phyloP scores from a whole-genome alignment of 1,140 invertebrate species.

The Neodiprion lecontei region DNA sequence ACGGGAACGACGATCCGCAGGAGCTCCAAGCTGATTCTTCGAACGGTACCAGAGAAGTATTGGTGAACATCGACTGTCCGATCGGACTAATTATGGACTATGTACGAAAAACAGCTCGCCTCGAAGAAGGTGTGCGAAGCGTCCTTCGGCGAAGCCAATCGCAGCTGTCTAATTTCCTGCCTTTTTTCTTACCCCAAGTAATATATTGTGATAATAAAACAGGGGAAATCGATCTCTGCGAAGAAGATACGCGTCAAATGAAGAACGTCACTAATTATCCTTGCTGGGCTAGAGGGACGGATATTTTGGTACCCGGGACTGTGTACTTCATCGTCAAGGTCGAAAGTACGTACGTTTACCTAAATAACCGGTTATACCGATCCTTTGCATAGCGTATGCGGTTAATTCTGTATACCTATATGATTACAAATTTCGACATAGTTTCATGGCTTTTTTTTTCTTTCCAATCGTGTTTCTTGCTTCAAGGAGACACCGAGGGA shows the following conservation, averaged over 20 bases:
- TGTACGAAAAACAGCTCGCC: constrained; percentile 28
- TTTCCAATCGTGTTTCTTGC: neutral
- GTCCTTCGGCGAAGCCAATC: neutral
- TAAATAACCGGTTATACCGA: too few relatives aligned
- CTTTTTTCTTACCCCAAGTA: constrained; percentile 17
- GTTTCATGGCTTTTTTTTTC: neutral
- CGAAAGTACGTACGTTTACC: constrained; percentile 12
- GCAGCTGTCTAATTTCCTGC: neutral
- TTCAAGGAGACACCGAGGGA: constrained; percentile 10
- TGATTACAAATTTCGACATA: too few relatives aligned
- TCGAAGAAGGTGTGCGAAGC: constrained; percentile 23
- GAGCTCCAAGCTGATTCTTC: neutral
- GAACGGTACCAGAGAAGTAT: constrained; percentile 23
- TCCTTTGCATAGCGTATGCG: too few relatives aligned
- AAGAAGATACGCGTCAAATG: constrained; percentile 22
- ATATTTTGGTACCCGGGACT: constrained; percentile 14
- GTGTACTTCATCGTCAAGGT: constrained; percentile 22
- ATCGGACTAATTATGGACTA: constrained; percentile 44
- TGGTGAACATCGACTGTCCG: constrained; percentile 46
- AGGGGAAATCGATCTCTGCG: constrained; percentile 33
- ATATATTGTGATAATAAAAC: constrained; percentile 5
- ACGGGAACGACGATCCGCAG: neutral
- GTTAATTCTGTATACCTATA: too few relatives aligned
- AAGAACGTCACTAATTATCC: constrained; percentile 20
- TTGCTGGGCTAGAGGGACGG: constrained; percentile 11